Base-by-base conservation (phyloP, 2,888 invertebrate species). In the Orthosia gothica region DNA sequence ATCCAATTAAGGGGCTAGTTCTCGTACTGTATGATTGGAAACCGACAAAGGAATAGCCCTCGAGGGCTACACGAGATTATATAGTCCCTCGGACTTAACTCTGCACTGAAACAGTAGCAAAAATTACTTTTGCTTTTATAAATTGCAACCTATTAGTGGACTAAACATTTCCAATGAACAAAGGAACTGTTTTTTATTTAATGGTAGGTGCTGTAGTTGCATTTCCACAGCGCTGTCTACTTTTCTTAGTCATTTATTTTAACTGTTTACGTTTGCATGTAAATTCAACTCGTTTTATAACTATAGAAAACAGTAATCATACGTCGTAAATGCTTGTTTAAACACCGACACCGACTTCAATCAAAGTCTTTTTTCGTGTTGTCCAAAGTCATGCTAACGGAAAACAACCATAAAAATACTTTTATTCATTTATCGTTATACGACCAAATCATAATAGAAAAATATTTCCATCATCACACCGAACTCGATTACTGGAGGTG, bases 21-120 rank as follows among this genome's bases (percentile, higher is more conserved):
- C 93, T 94, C 93, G 94, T 94, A 93, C 92, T 91, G 91, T 92
- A 92, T 93, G 93, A 95, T 95, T 95, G 93, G 92, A 93, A 93
- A 92, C 89, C 90, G 91, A 90, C 89, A 89, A 91, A 92, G 89
- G 89, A 90, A 89, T 89, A 88, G 89, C 89, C 91, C 88, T 85
- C 88, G 81, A 89, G 89, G 82, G 79, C 87, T 83, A 83, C 85
- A 84, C 63, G 87, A 90, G 89, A 91, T 89, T 91, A 89, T 88
- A 89, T 85, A 83, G 87, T 89, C 92, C 90, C 76, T 89, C 91
- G 89, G 90, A 91, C 88, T 88, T 89, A 89, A 91, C 91, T 90
- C 87, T 88, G 89, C 90, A 90, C 82, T 81, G 89, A 89, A 92
- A 92, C 92, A 91, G 92, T 92, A 92, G 92, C 92, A 89, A 90